Base-by-base conservation (phyloP, 2,888 invertebrate genomes). In the Lasiommata megera region DNA sequence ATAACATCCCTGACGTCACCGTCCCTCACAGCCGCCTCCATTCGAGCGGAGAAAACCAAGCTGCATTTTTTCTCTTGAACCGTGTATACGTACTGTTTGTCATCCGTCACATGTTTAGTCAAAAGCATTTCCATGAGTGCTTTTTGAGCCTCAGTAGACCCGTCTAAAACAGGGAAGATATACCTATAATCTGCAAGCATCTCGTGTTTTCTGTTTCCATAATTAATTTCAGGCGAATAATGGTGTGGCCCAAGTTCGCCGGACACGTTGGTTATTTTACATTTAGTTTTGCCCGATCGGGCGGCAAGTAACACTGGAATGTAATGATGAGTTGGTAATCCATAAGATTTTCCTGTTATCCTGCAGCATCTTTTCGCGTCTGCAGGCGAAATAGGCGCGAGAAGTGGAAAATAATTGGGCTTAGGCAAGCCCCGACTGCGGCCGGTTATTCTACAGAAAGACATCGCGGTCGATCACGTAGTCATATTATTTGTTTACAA, bases 391-490 rank as follows among this genome's bases (percentile, higher is more conserved):
- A 96, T 94, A 3, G 96, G 96, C 44, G 95, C 95, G 66, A 96
- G 89, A 52, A 96, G 89, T 16, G 96, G 96, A 74, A 96, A 94
- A 78, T 96, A 96, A 81, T 96, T 95, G 54, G 96, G 95, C 76
- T 95, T 94, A 53, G 96, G 96, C 73, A 96, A 92, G 72, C 95
- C 94, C 69, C 94, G 93, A 81, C 95, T 95, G 79, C 94, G 94
- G 71, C 96, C 95, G 60, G 96, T 96, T 70, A 96, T 95, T 80
- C 95, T 93, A 83, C 96, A 96, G 82, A 94, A 95, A 74, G 95
- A 94, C 93, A 95, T 93, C 56, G 71, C 69, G 70, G 65, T 62
- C 23, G 34, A 75, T 82, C 72, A 88, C 67, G 73, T 81, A 71
- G 70, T 76, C 88, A 88, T 88, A 81, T 84, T 68, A 82, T 83